Base-by-base conservation (phyloP, 2,888 invertebrate genomes). In the Ectemnius lituratus region DNA sequence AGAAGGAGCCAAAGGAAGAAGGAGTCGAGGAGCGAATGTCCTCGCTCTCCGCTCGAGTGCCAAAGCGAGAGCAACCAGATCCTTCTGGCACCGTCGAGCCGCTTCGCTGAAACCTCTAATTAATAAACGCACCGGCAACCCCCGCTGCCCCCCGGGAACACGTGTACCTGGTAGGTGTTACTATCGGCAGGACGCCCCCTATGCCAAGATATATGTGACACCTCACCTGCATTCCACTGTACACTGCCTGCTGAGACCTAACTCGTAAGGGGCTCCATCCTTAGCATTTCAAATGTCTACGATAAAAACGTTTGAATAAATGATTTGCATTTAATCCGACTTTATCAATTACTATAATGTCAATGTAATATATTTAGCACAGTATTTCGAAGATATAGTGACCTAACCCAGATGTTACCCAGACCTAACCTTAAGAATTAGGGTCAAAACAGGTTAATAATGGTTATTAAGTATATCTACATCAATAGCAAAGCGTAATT, bases 41-140 rank as follows among this genome's bases (percentile, higher is more conserved):
- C 61, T 62, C 58, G 20, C n/a, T 37, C 37, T 11, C 8, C 37
- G 3, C 23, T 61, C 52, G 60, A 67, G 63, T 57, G 66, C 5
- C 18, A 18, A 47, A 46, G 28, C 37, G 62, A 67, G 60, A 64
- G 47, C 18, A 28, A 61, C 57, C 37, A 49, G 16, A n/a, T 37
- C 52, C 69, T 20, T 14, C 37, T 61, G 14, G 61, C 16, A 20
- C 37, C 69, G 45, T 28, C 49, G 62, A 66, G 67, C 66, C 70
- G 45, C 69, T 67, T 62, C 61, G 28, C 85, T 37, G 37, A 76
- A 85, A 87, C 87, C 86, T 87, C 85, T 88, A 88, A 88, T 88
- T 87, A 87, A 88, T 88, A 86, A 85, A 85, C 80, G 81, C 84
- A 85, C 85, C 87, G 86, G 81, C 85, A 71, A 81, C 75, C 77